Percentiles rank a stretch among this genome's conserved stretches.
phyloP scores from a whole-genome alignment of 2,113 vertebrate genomes.

The Phyllostomus hastatus region DNA sequence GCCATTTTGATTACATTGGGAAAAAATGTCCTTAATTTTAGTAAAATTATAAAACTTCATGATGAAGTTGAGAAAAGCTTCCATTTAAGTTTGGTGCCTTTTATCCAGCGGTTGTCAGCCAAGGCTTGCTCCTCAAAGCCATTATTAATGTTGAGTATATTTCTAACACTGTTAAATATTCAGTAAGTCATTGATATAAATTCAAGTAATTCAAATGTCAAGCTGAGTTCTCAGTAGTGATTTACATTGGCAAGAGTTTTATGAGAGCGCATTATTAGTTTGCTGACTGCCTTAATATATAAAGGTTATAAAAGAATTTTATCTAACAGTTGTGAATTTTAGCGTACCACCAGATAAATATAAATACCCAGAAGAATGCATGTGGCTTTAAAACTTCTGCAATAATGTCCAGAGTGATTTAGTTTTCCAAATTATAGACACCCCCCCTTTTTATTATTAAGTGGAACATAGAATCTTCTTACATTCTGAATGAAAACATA shows the following conservation, averaged over 20 bases:
- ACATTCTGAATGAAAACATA: slow-evolving; percentile 17
- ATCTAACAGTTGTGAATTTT: slow-evolving; percentile 53
- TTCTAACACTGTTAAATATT: slow-evolving; percentile 66
- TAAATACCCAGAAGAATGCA: slow-evolving; percentile 41
- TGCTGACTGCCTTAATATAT: slow-evolving; percentile 67
- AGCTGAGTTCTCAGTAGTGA: slow-evolving; percentile 56
- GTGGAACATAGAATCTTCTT: background rate
- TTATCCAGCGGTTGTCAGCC: slow-evolving; percentile 37
- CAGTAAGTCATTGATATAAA: slow-evolving; percentile 67
- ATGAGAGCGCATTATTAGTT: slow-evolving; percentile 52
- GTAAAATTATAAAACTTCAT: slow-evolving; percentile 10
- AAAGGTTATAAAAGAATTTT: slow-evolving; percentile 69
- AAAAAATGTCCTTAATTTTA: slow-evolving; percentile 48
- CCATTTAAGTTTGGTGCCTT: background rate
- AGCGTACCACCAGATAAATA: slow-evolving; percentile 36
- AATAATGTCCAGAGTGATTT: slow-evolving; percentile 32
- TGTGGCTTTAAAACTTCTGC: slow-evolving; percentile 1
- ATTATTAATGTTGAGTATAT: slow-evolving; percentile 58
- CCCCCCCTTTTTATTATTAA: background rate
- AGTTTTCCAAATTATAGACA: slow-evolving; percentile 33
- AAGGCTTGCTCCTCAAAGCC: slow-evolving; percentile 42
- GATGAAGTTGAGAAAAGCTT: slow-evolving; percentile 16
- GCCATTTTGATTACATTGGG: background rate
- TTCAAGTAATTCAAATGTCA: slow-evolving; percentile 66
- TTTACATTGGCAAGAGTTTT: slow-evolving; percentile 61